phyloP scores from a whole-genome alignment of 2,888 invertebrate genomes.

The Mythimna vitellina region DNA sequence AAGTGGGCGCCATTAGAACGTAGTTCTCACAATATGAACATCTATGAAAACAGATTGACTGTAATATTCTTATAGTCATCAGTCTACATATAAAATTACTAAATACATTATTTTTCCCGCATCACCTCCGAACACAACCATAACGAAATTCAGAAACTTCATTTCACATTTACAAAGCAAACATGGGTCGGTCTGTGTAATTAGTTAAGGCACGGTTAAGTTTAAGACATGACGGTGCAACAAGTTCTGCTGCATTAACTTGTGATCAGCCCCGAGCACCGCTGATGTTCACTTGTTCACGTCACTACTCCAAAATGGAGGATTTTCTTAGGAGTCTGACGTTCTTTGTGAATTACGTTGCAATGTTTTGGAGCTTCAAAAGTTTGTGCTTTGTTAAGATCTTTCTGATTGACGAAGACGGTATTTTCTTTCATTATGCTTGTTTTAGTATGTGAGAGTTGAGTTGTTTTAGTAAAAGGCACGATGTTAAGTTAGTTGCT shows the following conservation, averaged over 20 bases:
- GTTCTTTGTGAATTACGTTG: conserved; percentile 38
- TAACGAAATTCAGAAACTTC: conserved; percentile 54
- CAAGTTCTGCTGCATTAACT: conserved; percentile 76
- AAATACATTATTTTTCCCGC: conserved; percentile 1
- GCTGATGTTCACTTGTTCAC: conserved; percentile 60
- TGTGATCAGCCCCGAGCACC: conserved; percentile 74
- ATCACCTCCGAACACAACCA: conserved; percentile 27
- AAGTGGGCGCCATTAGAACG: conserved; percentile 18
- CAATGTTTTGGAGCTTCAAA: conserved; percentile 24
- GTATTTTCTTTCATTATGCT: conserved; percentile 17
- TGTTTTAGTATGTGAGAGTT: background rate
- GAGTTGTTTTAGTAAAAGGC: background rate
- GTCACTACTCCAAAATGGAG: conserved; percentile 36
- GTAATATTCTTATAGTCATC: background rate
- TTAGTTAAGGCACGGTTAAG: conserved; percentile 74
- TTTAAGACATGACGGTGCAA: conserved; percentile 77
- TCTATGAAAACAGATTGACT: background rate
- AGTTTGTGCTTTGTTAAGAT: conserved; percentile 16
- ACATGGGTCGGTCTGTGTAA: conserved; percentile 72
- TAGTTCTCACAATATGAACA: background rate
- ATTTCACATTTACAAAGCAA: conserved; percentile 70
- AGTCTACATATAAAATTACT: background rate
- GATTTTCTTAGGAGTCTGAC: conserved; percentile 42
- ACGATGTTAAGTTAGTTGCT: conserved; percentile 2
- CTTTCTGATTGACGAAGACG: conserved; percentile 28